These are phyloP conservation scores for Montifringilla adamsi DNA, from an alignment of 2,113 vertebrate species.

Conservation along the genomic window DNA sequence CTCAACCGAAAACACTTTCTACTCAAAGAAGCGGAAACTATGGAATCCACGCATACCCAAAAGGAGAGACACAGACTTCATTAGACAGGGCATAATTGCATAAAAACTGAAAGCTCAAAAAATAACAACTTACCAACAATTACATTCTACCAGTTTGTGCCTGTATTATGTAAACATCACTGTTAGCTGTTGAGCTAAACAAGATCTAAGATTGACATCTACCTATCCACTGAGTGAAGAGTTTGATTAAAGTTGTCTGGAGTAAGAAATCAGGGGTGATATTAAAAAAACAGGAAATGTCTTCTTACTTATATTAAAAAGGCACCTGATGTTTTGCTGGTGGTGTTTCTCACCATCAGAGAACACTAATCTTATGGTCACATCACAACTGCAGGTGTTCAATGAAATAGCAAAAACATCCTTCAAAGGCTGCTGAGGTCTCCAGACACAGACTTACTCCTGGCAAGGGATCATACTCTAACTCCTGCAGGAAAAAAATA, in stretches of 20 bases:
- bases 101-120: not conserved
- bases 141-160: not conserved
- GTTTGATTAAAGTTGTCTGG: not conserved
- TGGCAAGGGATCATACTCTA: not conserved
- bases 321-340: not conserved
- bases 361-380: not conserved
- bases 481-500: not conserved
- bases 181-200: not conserved
- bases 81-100: not conserved
- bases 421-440: not conserved
- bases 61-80: not conserved
- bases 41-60: not conserved
- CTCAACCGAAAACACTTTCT: not conserved
- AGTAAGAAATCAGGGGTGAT: not conserved
- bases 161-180: fast-evolving
- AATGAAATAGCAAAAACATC: not conserved
- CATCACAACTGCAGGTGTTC: not conserved
- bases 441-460: not conserved
- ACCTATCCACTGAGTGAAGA: not conserved
- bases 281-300: not conserved
- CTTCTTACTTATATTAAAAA: not conserved
- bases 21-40: not conserved
- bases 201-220: not conserved
- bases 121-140: not conserved
- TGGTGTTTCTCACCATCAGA: not conserved